A percentile compares a stretch with the other conserved stretches of the same genome.
These are phyloP conservation scores for Aphelinus certus DNA, from an alignment of 1,140 invertebrate species.

Conservation along the genomic window DNA sequence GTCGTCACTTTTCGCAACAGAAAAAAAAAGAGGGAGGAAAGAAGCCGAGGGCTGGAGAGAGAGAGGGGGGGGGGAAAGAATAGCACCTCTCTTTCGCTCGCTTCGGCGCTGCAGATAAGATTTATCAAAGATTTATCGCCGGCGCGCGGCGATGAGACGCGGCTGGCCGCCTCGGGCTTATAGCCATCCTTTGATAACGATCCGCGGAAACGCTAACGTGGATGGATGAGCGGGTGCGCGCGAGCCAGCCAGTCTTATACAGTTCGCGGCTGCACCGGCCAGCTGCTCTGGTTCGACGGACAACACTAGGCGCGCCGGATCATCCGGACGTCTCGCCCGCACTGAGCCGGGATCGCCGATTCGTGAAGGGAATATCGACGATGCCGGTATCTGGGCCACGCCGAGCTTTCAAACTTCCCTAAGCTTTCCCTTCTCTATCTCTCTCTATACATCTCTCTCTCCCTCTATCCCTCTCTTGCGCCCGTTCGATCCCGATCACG, in stretches of 20 bases:
- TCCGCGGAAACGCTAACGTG: conserved; percentile 15
- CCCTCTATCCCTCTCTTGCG: background rate
- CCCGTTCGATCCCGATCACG: no score
- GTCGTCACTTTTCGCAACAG: background rate
- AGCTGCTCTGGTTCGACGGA: background rate
- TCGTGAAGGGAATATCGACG: conserved; percentile 14
- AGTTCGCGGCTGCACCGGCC: background rate
- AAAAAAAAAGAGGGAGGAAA: conserved; percentile 4
- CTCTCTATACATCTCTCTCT: background rate
- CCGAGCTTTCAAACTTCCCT: background rate
- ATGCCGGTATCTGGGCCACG: background rate
- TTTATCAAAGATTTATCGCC: conserved; percentile 40
- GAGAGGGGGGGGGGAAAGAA: background rate
- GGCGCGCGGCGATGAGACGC: background rate
- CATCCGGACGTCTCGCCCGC: background rate
- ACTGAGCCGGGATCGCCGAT: background rate
- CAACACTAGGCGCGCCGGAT: background rate
- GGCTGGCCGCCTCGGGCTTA: background rate
- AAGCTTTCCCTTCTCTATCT: no score
- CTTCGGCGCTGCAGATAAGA: conserved; percentile 21
- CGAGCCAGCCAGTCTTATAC: background rate
- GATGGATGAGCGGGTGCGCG: background rate
- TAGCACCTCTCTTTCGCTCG: conserved; percentile 4
- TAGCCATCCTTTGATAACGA: conserved; percentile 5
- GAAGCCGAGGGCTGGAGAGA: background rate